A percentile compares a stretch with the other conserved stretches of the same genome.
These are phyloP conservation scores for Cotesia congregata DNA, from an alignment of 2,888 invertebrate species.

Conservation along the genomic window DNA sequence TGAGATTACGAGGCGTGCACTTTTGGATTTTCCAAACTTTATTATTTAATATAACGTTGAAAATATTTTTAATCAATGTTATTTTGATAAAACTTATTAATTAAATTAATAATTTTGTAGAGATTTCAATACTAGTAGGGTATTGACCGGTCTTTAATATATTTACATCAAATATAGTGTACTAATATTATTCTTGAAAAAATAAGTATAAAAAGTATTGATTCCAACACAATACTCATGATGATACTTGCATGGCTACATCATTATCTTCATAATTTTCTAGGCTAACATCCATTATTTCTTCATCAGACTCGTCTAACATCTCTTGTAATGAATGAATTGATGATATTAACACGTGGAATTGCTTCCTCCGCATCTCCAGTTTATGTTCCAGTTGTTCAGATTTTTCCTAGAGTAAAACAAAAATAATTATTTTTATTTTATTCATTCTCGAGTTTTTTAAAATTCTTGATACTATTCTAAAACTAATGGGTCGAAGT, in stretches of 20 bases:
- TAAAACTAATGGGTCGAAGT: no score
- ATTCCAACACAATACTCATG: conserved; percentile 46
- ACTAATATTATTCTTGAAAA: conserved; percentile 68
- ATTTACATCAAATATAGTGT: background rate
- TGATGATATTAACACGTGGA: conserved; percentile 88
- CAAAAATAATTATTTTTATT: background rate
- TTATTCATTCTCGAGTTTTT: no score
- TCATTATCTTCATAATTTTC: conserved; percentile 68
- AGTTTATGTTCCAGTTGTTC: conserved; percentile 83
- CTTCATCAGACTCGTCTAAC: conserved; percentile 80
- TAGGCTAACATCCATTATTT: conserved; percentile 72
- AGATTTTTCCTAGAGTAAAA: conserved; percentile 75
- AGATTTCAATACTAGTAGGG: background rate
- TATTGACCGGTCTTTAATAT: background rate
- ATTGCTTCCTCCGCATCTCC: conserved; percentile 88
- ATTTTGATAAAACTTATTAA: background rate
- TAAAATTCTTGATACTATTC: no score
- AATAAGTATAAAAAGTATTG: conserved; percentile 80
- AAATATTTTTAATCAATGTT: conserved; percentile 46
- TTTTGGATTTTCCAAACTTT: no score
- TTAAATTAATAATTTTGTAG: background rate
- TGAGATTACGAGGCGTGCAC: no score
- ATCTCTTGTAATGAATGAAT: conserved; percentile 88
- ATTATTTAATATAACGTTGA: conserved; percentile 50
- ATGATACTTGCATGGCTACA: conserved; percentile 50